These are phyloP conservation scores for Vidua macroura DNA, from an alignment of 2,113 vertebrate genomes.

Conservation along the genomic window DNA sequence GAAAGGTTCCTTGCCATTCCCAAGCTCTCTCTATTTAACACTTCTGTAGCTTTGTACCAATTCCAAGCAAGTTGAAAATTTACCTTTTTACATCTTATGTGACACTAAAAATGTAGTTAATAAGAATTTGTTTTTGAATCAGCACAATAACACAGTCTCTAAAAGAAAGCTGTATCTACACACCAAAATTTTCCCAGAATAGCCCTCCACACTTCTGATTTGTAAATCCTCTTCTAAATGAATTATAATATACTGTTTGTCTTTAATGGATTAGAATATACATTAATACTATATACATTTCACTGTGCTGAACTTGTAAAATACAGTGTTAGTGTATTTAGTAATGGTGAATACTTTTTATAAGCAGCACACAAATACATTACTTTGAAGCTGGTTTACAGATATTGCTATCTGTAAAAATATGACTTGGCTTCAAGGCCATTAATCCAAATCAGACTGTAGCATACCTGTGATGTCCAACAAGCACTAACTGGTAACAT, in stretches of 20 bases:
- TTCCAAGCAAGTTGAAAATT: not conserved
- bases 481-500: conserved; percentile 67
- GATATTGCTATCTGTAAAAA: not conserved
- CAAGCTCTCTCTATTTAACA: not conserved
- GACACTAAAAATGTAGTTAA: not conserved
- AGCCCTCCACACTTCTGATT: not conserved
- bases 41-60: not conserved
- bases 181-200: not conserved
- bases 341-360: not conserved
- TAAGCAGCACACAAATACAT: not conserved
- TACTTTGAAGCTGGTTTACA: not conserved
- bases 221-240: not conserved
- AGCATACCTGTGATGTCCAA: conserved; percentile 58
- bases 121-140: not conserved
- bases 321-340: not conserved
- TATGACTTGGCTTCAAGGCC: conserved; percentile 29
- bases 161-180: not conserved
- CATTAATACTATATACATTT: not conserved
- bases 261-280: conserved; percentile 4
- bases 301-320: not conserved
- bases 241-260: not conserved
- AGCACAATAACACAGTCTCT: not conserved
- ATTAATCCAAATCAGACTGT: conserved; percentile 62
- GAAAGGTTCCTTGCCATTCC: not conserved
- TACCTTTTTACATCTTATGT: not conserved